Conservation (phyloP, 2,888 invertebrate species). For the Dyspetes luteomarginatus region DNA sequence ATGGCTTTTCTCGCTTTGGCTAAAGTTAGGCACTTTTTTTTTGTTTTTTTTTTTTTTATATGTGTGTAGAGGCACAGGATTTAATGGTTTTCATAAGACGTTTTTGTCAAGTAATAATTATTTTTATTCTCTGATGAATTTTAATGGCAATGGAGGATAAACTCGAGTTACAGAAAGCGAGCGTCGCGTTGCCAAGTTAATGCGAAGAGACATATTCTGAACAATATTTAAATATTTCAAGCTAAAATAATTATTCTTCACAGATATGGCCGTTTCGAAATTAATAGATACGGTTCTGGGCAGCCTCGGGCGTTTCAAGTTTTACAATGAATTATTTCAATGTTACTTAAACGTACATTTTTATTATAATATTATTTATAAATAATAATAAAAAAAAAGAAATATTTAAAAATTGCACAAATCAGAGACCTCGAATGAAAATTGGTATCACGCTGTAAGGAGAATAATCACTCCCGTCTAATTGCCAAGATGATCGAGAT, state of each 20-base stretch:
- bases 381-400: too few relatives aligned
- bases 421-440: conserved; percentile 10
- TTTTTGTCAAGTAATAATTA: too few relatives aligned
- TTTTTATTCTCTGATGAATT: conserved; percentile 21
- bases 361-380: conserved; percentile 5
- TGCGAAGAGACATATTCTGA: conserved; percentile 22
- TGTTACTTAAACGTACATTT: not conserved
- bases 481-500: not conserved
- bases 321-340: not conserved
- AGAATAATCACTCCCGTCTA: conserved; percentile 11
- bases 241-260: conserved; percentile 27
- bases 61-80: too few relatives aligned
- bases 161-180: conserved; percentile 67
- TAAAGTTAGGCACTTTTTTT: conserved; percentile 34
- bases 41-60: not conserved
- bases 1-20: conserved; percentile 68
- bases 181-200: conserved; percentile 66
- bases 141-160: conserved; percentile 43
- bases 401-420: conserved; percentile 37
- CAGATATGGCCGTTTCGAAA: conserved; percentile 65
- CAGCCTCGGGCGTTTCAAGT: conserved; percentile 49
- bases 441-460: conserved; percentile 61
- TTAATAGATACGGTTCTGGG: conserved; percentile 60
- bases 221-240: conserved; percentile 30
- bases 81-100: too few relatives aligned